Evolutionary conservation across 2,888 invertebrate genomes (phyloP), one percentile per base, ranked within the genome.

Genomic region (Spodoptera littoralis): DNA sequence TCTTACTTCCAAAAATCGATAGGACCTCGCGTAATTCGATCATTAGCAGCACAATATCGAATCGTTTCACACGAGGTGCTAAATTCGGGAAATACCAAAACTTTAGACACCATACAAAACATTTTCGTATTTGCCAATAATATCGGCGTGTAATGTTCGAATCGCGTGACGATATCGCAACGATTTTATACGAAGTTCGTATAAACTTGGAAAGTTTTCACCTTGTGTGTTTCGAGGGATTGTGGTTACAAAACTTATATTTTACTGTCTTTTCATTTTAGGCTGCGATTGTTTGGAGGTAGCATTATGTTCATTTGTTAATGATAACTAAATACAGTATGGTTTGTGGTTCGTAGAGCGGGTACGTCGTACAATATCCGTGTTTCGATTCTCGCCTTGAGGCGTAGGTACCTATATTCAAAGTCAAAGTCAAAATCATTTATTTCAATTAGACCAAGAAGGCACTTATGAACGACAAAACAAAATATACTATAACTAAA

Each of bases 111-210:
- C 36, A 36, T 46, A 62, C 60, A 61, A 64, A 65, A 61, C 69
- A 71, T 76, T 66, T 68, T 69, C 70, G 56, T 70, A 60, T 48
- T 48, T 55, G 53, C 74, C 67, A 74, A 69, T 72, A 68, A 67
- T 65, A 70, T 68, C 13, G 60, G 18, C 22, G 27, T 41, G 42
- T 79, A 80, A 79, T 79, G 79, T 57, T 46, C n/a, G 60, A 41
- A 73, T 79, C 70, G 79, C 79, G 81, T 81, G 81, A 71, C 65
- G 48, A 42, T 50, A 52, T 57, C 46, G 63, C 27, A 36, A 13
- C 44, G 67, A 60, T 57, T 65, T 68, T 73, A 64, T 65, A 60
- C 47, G 13, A 66, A 71, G 56, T 71, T 80, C 13, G 18, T 22
- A 50, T 24, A 47, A 66, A 67, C 65, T 66, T 60, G 30, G 48